These are phyloP conservation scores for Eulimnadia texana DNA, from an alignment of 1,140 invertebrate species.

Conservation along the genomic window DNA sequence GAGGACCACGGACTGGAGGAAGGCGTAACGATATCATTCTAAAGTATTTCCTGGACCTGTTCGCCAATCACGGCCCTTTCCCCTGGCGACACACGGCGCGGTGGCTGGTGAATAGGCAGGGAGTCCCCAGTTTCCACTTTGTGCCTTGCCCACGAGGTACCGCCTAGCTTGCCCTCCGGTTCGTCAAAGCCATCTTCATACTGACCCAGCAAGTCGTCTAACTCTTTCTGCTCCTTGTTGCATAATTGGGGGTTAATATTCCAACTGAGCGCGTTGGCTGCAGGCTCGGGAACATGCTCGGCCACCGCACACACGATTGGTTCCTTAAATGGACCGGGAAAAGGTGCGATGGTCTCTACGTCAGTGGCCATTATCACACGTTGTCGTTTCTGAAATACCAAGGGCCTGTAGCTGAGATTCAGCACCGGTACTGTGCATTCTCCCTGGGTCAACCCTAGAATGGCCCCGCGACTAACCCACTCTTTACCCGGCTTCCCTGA, in stretches of 20 bases:
- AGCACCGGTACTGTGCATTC: neutral
- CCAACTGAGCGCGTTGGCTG: neutral
- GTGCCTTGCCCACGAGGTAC: neutral
- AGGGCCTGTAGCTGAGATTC: neutral
- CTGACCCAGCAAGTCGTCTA: neutral
- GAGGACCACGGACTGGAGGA: constrained; percentile 30
- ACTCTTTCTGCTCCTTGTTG: neutral
- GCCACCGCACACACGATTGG: neutral
- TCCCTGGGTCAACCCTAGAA: neutral
- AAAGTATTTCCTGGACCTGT: constrained; percentile 26
- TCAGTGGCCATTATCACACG: neutral
- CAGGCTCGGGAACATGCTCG: neutral
- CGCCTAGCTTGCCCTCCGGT: neutral
- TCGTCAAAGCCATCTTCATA: neutral
- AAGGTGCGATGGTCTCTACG: neutral
- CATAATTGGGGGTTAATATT: neutral
- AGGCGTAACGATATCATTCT: constrained; percentile 26
- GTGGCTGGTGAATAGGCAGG: neutral
- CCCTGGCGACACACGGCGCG: constrained; percentile 10
- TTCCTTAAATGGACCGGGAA: neutral
- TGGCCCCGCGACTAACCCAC: neutral
- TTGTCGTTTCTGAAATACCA: neutral
- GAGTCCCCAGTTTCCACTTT: neutral
- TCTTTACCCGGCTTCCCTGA: neutral
- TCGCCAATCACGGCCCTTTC: constrained; percentile 22